Evolutionary conservation across 2,797 vertebrate species (phyloP), one percentile per base, ranked within the genome.

Genomic region (Manis crassicaudata): DNA sequence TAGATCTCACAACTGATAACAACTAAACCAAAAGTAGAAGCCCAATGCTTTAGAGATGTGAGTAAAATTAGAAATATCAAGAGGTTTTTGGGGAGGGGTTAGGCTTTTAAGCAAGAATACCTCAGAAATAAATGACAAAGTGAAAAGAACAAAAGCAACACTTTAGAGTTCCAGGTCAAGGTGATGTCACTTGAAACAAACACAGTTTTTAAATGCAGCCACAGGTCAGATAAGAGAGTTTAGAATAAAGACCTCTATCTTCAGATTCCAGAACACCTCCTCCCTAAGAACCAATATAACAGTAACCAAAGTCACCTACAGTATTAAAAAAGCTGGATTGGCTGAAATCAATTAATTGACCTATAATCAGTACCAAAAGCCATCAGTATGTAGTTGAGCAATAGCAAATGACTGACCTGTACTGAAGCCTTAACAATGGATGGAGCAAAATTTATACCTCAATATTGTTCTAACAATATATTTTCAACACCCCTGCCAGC

Each of bases 401-500:
- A 77, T 5, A 87, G 92, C 72, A 75, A 92, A 93, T 73, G 95
- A 92, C 7, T 79, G 81, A 88, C 89, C 81, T 35, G 37, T 4
- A 5, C 90, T 20, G 50, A 68, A 76, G 21, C 7, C 56, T 11
- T 88, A 75, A 73, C 95, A 65, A 80, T 0, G 4, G 43, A 88
- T n/a, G 27, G 63, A 92, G 23, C 21, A 88, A 92, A 92, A 94
- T 94, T 85, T 93, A 95, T n/a, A 67, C 70, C 77, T 97, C 83
- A 63, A 63, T 96, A 89, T 52, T 43, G 81, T 60, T 92, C 76
- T 72, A 86, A 87, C 90, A 32, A 54, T 90, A 93, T 35, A 35
- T 35, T 93, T 95, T 96, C 92, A 83, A 46, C 94, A 88, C 20
- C 67, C 77, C 90, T 86, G 72, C 46, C 94, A 82, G 83, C 75